These are phyloP conservation scores for Panthera uncia DNA, from an alignment of 2,113 vertebrate species.

Conservation along the genomic window DNA sequence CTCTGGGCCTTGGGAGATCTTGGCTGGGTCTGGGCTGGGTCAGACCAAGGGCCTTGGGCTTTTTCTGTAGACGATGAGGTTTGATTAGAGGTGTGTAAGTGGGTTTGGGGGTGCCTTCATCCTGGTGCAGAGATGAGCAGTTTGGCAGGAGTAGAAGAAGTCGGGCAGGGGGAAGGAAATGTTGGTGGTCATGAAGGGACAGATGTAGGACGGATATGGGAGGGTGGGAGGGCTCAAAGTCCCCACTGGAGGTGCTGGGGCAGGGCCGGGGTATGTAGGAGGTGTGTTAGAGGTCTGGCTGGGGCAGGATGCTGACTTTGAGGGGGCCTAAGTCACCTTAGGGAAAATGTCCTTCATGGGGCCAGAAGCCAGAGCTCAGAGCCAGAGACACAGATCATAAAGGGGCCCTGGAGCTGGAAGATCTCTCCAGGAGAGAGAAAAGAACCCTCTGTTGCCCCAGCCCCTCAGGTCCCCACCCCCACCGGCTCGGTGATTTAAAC, in stretches of 20 bases:
- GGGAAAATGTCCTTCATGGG: background rate
- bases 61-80: background rate
- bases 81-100: background rate
- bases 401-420: background rate
- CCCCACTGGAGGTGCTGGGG: background rate
- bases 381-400: background rate
- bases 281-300: background rate
- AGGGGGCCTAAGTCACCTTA: background rate
- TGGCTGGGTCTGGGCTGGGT: background rate
- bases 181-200: background rate
- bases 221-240: background rate
- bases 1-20: background rate
- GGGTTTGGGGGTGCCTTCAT: background rate
- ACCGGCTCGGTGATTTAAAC: background rate
- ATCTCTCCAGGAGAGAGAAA: background rate
- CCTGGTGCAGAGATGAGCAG: no score
- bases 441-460: background rate
- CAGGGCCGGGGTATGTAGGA: no score
- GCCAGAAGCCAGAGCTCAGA: background rate
- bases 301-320: background rate
- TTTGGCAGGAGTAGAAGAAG: background rate
- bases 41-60: background rate
- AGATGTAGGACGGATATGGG: background rate
- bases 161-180: background rate
- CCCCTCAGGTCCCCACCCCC: accelerated